These are phyloP conservation scores for Psittacula derbiana DNA, from an alignment of 2,797 vertebrate species.

Conservation along the genomic window DNA sequence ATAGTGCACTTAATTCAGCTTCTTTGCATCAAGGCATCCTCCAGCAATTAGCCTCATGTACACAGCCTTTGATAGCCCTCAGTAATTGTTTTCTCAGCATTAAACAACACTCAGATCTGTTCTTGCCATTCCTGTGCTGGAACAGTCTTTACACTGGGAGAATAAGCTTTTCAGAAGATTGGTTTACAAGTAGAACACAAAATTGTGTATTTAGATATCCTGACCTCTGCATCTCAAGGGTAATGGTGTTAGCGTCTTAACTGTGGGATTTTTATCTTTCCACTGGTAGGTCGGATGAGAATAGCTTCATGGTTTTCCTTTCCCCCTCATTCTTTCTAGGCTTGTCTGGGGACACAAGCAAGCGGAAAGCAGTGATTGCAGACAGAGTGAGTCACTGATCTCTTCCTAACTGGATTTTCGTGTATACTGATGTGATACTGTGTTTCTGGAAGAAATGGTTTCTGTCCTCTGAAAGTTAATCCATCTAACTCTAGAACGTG, in stretches of 20 bases:
- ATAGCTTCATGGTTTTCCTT: neutral
- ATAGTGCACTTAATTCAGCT: neutral
- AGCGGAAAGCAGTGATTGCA: constrained; percentile 87
- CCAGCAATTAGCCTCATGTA: neutral
- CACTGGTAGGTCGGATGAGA: neutral
- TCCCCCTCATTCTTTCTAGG: constrained; percentile 70
- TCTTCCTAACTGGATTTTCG: neutral
- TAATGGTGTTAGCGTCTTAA: neutral
- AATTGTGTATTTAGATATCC: neutral
- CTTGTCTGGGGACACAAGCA: constrained; percentile 86
- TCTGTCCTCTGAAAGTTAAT: neutral
- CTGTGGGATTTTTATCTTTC: neutral
- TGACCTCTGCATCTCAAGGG: neutral
- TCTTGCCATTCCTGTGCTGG: neutral
- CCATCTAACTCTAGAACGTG: neutral
- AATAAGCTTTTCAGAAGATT: neutral
- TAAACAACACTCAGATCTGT: neutral
- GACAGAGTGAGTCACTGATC: constrained; percentile 85
- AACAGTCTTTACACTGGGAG: neutral
- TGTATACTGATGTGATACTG: neutral
- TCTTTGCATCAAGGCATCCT: neutral
- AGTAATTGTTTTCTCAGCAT: neutral
- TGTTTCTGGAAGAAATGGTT: neutral
- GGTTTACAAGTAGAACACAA: neutral
- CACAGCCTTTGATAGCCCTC: neutral